A percentile compares a stretch with the other conserved stretches of the same genome.
Evolutionary conservation across 2,888 invertebrate genomes (phyloP).

Genomic region (Cryptus armator): DNA sequence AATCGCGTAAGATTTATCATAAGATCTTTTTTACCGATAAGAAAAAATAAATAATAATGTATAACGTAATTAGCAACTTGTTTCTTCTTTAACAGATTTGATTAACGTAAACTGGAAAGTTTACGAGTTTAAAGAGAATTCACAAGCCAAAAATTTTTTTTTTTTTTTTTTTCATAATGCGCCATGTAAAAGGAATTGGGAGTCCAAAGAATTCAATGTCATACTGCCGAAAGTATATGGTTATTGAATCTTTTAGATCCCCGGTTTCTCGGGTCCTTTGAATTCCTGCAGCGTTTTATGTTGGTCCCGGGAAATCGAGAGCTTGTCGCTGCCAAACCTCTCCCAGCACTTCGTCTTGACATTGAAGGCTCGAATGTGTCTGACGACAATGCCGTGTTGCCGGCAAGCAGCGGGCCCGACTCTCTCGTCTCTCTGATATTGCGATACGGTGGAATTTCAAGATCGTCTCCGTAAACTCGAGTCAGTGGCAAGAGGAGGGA

Average conservation of each 20-base stretch:
- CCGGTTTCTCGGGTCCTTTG: background rate
- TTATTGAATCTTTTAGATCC: conserved; percentile 30
- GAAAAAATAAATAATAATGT: too few relatives aligned
- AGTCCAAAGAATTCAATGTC: background rate
- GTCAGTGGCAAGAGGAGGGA: background rate
- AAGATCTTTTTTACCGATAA: too few relatives aligned
- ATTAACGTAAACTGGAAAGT: background rate
- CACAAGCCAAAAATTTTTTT: background rate
- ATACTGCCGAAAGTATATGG: background rate
- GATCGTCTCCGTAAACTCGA: conserved; percentile 70
- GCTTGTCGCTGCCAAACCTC: conserved; percentile 36
- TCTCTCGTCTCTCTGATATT: conserved; percentile 72
- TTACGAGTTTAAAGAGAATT: background rate
- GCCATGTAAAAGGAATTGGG: background rate
- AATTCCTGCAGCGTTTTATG: conserved; percentile 32
- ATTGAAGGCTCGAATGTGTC: conserved; percentile 51
- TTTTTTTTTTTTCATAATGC: background rate
- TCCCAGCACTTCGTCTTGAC: conserved; percentile 27
- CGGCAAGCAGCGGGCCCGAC: conserved; percentile 52
- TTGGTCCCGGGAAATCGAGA: conserved; percentile 28
- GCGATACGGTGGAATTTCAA: conserved; percentile 78
- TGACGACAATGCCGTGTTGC: conserved; percentile 47
- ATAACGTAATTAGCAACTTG: too few relatives aligned
- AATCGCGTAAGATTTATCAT: too few relatives aligned
- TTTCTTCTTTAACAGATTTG: too few relatives aligned